These are phyloP conservation scores for Agonum fuliginosum DNA, from an alignment of 2,888 invertebrate genomes.

Conservation along the genomic window DNA sequence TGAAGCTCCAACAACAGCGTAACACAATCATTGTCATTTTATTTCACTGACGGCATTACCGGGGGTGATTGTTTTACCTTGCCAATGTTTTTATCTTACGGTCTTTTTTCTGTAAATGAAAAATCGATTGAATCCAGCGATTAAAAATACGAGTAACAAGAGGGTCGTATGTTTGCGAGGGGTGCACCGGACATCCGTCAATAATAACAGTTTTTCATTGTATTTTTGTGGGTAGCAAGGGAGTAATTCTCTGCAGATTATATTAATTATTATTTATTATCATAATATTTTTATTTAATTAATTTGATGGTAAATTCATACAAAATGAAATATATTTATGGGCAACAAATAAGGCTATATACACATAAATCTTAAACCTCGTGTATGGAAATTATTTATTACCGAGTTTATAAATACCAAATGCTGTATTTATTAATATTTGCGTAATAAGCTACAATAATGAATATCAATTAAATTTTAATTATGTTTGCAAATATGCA, in stretches of 20 bases:
- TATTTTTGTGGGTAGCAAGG: slow-evolving; percentile 55
- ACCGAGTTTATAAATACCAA: slow-evolving; percentile 6
- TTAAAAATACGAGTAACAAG: slow-evolving; percentile 58
- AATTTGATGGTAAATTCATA: slow-evolving; percentile 29
- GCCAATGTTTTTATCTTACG: slow-evolving; percentile 47
- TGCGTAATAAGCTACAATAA: slow-evolving; percentile 25
- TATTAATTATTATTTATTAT: slow-evolving; percentile 59
- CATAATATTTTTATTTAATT: slow-evolving; percentile 55
- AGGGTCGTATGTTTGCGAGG: slow-evolving; percentile 49
- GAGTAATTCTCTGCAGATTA: slow-evolving; percentile 51
- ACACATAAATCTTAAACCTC: slow-evolving; percentile 27
- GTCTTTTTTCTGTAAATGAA: slow-evolving; percentile 50
- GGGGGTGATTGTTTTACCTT: slow-evolving; percentile 38
- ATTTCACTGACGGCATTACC: background rate
- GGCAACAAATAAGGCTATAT: slow-evolving; percentile 21
- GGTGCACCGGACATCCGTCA: slow-evolving; percentile 44
- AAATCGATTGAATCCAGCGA: slow-evolving; percentile 52
- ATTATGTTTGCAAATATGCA: background rate
- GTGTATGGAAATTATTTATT: slow-evolving; percentile 30
- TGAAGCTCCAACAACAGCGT: background rate
- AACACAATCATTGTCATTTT: slow-evolving; percentile 34
- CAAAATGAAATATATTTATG: slow-evolving; percentile 36
- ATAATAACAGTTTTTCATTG: slow-evolving; percentile 57
- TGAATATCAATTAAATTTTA: slow-evolving; percentile 21
- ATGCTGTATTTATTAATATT: slow-evolving; percentile 12